A percentile compares a stretch with the other conserved stretches of the same genome.
Conservation (phyloP, 2,113 vertebrate species). For the Scalopus aquaticus region DNA sequence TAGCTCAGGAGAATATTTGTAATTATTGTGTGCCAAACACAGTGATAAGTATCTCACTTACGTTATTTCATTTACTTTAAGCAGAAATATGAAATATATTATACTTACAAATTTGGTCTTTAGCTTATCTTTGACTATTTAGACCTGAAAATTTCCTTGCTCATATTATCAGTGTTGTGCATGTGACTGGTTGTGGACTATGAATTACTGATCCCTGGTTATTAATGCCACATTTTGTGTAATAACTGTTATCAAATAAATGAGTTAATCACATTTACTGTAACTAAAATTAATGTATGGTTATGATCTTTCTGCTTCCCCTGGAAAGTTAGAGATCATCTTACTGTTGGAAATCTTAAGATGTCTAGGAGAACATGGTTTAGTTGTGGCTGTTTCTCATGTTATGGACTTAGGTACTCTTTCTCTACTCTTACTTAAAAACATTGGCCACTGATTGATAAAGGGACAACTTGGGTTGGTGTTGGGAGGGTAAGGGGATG, state of each 20-base stretch:
- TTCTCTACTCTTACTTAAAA: not conserved
- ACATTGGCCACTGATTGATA: not conserved
- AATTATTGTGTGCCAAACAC: not conserved
- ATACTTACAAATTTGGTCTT: not conserved
- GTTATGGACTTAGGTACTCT: not conserved
- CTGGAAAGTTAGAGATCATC: not conserved
- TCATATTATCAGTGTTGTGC: not conserved
- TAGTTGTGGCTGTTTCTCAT: not conserved
- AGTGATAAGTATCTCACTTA: not conserved
- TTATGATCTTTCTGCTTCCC: not conserved
- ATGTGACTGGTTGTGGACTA: not conserved
- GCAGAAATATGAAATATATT: not conserved
- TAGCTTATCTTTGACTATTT: not conserved
- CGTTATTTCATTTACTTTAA: conserved; percentile 7
- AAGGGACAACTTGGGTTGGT: not conserved
- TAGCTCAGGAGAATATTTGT: not conserved
- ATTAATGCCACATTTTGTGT: not conserved
- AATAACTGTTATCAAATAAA: not conserved
- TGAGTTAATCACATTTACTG: conserved; percentile 1
- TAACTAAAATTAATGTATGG: not conserved
- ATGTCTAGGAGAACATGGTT: not conserved
- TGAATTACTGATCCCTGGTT: not conserved
- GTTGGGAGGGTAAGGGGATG: not conserved
- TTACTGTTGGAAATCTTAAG: not conserved
- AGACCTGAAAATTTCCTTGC: not conserved